Base-by-base conservation (phyloP, 2,113 vertebrate genomes). In the Clupea harengus region DNA sequence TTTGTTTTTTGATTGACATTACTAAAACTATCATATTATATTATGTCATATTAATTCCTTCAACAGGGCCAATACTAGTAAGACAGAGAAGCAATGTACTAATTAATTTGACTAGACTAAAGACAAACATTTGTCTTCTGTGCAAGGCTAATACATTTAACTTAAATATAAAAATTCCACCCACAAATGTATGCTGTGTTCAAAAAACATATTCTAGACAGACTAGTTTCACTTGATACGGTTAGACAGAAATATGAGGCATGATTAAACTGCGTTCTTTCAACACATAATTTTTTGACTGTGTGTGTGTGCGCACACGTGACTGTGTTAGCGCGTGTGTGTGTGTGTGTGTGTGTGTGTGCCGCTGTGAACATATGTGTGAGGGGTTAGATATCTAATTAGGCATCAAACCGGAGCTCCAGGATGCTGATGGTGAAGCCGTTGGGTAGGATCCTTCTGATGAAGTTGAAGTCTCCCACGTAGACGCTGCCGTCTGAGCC, bases 391-490 rank as follows among this genome's bases (percentile, higher is more conserved):
- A 39, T 39, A 39, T 39, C 6, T 22, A 25, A 3, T 6, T 64
- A 64, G 0, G 39, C 6, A 18, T 67, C 94, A 94, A 92, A 99
- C 98, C 98, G 97, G 89, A 99, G 95, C 90, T 99, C 98, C 87
- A 99, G 93, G 81, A 99, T 96, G 90, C 95, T 97, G 89, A 97
- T 91, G 0, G 96, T 95, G 90, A 95, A 97, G 91, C 98, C 98
- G 0, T 96, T 97, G 28, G 98, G 97, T 84, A 97, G 96, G 89
- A 99, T 96, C 84, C 98, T 92, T 32, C 98, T 95, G 84, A 99
- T 95, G 87, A 97, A 98, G 93, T 99, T 99, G 92, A 99, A 99
- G 92, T 99, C 98, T 0, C 98, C 98, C 13, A 99, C 92, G 39
- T 99, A 99, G 75, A 99, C 90, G 0, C 98, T 99, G 11, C 98